Evolutionary conservation across 2,888 invertebrate species (phyloP).

Genomic region (Leptopilina myrica): DNA sequence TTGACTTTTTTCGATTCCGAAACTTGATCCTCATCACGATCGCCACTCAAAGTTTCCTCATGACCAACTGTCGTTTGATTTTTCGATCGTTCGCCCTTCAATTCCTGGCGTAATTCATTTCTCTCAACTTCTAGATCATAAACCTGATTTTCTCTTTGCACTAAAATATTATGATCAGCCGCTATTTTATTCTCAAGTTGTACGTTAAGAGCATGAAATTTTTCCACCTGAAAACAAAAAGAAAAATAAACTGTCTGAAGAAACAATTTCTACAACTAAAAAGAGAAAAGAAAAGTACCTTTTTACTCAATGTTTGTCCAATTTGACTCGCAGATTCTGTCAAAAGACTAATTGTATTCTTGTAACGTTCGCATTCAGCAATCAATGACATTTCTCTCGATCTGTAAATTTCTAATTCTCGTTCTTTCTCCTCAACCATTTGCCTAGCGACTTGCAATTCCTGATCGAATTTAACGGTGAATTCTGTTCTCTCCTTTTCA

Average conservation of each 20-base stretch:
- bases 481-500: conserved; percentile 79
- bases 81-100: conserved; percentile 63
- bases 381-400: conserved; percentile 79
- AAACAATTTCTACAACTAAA: not conserved
- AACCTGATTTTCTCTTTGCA: conserved; percentile 61
- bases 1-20: conserved; percentile 74
- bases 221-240: conserved; percentile 60
- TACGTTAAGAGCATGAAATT: conserved; percentile 65
- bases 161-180: conserved; percentile 57
- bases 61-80: conserved; percentile 63
- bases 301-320: conserved; percentile 77
- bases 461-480: conserved; percentile 75
- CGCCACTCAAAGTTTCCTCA: conserved; percentile 58
- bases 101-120: conserved; percentile 61
- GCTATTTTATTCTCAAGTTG: conserved; percentile 61
- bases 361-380: conserved; percentile 83
- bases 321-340: conserved; percentile 82
- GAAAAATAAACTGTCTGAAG: not conserved
- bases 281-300: conserved; percentile 55
- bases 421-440: conserved; percentile 78
- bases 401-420: conserved; percentile 58
- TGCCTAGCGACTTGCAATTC: conserved; percentile 77
- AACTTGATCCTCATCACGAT: conserved; percentile 69
- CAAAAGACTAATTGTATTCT: conserved; percentile 83
- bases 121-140: conserved; percentile 60